Evolutionary conservation across 2,797 vertebrate genomes (phyloP).

Genomic region (Moxostoma hubbsi): DNA sequence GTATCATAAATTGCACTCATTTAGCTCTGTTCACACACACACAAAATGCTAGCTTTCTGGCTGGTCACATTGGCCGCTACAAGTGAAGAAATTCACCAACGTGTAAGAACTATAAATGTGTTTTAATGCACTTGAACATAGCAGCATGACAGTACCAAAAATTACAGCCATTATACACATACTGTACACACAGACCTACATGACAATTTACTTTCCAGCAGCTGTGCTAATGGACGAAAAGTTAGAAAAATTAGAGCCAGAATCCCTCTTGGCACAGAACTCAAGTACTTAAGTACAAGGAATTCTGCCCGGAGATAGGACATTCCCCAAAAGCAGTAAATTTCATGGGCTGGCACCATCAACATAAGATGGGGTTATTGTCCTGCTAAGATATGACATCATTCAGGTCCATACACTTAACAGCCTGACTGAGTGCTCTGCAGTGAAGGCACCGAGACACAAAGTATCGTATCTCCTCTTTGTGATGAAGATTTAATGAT

Average conservation of each 20-base stretch:
- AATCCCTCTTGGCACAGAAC: slow-evolving; percentile 36
- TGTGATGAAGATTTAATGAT: slow-evolving; percentile 83
- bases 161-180: background rate
- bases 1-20: too few relatives aligned
- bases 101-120: too few relatives aligned
- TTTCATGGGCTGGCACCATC: slow-evolving; percentile 58
- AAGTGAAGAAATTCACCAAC: background rate
- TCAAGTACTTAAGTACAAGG: background rate
- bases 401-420: slow-evolving; percentile 57
- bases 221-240: background rate
- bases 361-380: slow-evolving; percentile 62
- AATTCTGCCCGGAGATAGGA: slow-evolving; percentile 63
- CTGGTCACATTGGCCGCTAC: too few relatives aligned
- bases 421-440: slow-evolving; percentile 54
- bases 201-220: background rate
- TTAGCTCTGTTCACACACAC: too few relatives aligned
- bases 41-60: too few relatives aligned
- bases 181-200: background rate
- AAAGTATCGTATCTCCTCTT: slow-evolving; percentile 59
- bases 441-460: slow-evolving; percentile 54
- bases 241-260: slow-evolving; percentile 17
- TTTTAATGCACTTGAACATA: background rate
- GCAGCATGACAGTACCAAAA: background rate
- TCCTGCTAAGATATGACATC: slow-evolving; percentile 66
- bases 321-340: slow-evolving; percentile 58